Evolutionary conservation across 2,797 vertebrate species (phyloP).

Genomic region (Petrocephalus sullivani): DNA sequence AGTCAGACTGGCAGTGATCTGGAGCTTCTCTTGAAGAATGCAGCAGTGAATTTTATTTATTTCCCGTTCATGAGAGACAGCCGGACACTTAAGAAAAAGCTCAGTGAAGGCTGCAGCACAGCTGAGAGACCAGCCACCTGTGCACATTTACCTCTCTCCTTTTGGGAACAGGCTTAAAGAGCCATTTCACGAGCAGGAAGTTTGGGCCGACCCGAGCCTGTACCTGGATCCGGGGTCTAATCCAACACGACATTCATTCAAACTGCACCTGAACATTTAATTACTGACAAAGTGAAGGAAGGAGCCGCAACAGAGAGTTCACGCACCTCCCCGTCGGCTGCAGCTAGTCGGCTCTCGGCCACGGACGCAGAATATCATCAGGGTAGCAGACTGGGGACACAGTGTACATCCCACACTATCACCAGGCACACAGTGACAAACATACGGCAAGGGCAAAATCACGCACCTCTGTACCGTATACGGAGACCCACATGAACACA

Average conservation of each 20-base stretch:
- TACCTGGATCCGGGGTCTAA: background rate
- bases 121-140: background rate
- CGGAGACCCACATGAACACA: background rate
- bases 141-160: background rate
- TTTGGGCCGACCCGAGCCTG: background rate
- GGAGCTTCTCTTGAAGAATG: background rate
- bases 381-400: background rate
- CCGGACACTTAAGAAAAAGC: background rate
- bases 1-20: background rate
- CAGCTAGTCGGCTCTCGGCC: background rate
- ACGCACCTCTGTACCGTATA: background rate
- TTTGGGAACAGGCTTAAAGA: background rate
- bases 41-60: background rate
- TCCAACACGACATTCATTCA: background rate
- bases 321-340: background rate
- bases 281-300: background rate
- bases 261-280: background rate
- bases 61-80: background rate
- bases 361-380: background rate
- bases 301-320: background rate
- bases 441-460: background rate
- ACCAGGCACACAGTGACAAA: background rate
- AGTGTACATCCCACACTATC: background rate
- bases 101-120: background rate
- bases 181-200: background rate